Evolutionary conservation across 2,797 vertebrate genomes (phyloP).

Genomic region (Bovichtus diacanthus): DNA sequence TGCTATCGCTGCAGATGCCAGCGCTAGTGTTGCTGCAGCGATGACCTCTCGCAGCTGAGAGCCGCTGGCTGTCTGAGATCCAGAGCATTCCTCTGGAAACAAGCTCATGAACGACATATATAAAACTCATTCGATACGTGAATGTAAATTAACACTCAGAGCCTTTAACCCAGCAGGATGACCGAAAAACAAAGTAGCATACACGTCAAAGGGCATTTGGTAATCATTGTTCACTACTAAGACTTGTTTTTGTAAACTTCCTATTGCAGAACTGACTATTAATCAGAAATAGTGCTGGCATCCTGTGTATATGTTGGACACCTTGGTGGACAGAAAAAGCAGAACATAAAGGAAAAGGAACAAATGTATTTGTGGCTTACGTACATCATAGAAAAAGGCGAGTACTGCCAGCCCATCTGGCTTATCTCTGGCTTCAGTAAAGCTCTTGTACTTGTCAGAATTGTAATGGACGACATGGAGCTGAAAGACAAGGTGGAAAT

Average conservation of each 20-base stretch:
- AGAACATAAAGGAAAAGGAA: conserved; percentile 15
- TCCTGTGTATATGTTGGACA: background rate
- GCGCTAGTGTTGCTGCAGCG: conserved; percentile 26
- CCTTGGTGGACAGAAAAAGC: conserved; percentile 11
- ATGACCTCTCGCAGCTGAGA: conserved; percentile 51
- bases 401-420: conserved; percentile 90
- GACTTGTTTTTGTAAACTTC: conserved; percentile 21
- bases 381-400: conserved; percentile 90
- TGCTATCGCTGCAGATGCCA: conserved; percentile 30
- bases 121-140: conserved; percentile 36
- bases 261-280: background rate
- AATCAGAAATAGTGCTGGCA: background rate
- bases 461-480: conserved; percentile 96
- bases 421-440: conserved; percentile 86
- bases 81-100: conserved; percentile 52
- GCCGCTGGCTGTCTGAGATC: conserved; percentile 26
- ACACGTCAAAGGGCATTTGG: conserved; percentile 32
- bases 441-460: conserved; percentile 88
- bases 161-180: conserved; percentile 48
- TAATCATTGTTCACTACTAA: conserved; percentile 25
- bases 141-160: conserved; percentile 38
- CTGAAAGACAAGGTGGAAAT: conserved; percentile 78
- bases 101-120: conserved; percentile 4
- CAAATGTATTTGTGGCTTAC: conserved; percentile 48
- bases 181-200: conserved; percentile 27